These are phyloP conservation scores for Xerus rutilus DNA, from an alignment of 2,797 vertebrate genomes.

Conservation along the genomic window DNA sequence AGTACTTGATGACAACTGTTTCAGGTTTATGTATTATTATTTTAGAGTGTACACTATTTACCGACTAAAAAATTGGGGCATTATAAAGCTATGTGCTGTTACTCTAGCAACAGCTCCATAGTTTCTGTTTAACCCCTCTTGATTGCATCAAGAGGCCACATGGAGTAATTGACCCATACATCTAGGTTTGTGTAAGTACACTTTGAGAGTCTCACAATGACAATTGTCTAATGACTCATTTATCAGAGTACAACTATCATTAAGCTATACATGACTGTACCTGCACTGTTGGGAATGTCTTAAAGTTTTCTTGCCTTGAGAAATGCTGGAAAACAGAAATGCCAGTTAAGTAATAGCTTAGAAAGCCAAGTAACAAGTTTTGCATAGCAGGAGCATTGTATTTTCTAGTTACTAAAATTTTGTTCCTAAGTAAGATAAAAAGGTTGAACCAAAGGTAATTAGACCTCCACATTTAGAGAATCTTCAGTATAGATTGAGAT, in stretches of 20 bases:
- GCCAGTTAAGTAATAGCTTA: neutral
- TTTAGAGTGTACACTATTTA: neutral
- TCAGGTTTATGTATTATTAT: neutral
- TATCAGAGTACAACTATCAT: neutral
- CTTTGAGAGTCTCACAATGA: neutral
- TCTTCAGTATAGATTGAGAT: constrained; percentile 24
- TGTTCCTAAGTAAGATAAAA: constrained; percentile 8
- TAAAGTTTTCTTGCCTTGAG: neutral
- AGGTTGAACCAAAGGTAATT: constrained; percentile 1
- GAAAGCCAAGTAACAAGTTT: neutral
- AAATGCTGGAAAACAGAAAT: constrained; percentile 2
- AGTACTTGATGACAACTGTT: neutral
- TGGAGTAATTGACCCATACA: neutral
- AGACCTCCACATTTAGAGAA: neutral
- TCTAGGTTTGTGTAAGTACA: neutral
- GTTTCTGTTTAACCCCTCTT: neutral
- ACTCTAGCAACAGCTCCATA: neutral
- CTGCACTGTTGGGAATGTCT: neutral
- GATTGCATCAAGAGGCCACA: neutral
- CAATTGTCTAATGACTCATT: neutral
- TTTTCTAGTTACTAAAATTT: constrained; percentile 10
- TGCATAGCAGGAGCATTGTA: neutral
- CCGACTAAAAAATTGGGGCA: neutral
- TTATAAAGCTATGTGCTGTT: neutral
- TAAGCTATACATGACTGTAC: neutral